Evolutionary conservation across 2,888 invertebrate genomes (phyloP).

Genomic region (Ischnura elegans): DNA sequence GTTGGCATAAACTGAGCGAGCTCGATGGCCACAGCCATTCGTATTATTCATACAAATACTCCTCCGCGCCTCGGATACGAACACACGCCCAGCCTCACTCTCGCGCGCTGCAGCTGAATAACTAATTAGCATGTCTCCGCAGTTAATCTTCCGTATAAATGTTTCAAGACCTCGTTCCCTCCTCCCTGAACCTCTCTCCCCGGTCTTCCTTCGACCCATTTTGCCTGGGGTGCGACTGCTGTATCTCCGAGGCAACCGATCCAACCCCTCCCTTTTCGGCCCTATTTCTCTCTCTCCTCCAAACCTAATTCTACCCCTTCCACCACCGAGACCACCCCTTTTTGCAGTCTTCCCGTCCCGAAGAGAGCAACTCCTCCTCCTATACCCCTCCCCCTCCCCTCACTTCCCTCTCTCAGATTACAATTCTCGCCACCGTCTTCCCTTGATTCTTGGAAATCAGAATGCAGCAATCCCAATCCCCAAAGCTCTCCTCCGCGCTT

Average conservation of each 20-base stretch:
- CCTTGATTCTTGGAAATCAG: constrained; percentile 48
- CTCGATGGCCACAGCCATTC: neutral
- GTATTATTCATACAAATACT: constrained; percentile 17
- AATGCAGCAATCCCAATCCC: constrained; percentile 58
- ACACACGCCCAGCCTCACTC: neutral
- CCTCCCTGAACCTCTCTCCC: neutral
- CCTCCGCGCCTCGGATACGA: neutral
- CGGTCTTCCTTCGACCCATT: neutral
- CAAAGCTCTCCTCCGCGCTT: constrained; percentile 14
- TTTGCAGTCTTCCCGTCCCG: no score
- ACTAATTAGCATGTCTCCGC: constrained; percentile 7
- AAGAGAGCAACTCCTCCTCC: neutral
- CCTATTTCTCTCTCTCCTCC: neutral
- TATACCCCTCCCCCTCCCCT: neutral
- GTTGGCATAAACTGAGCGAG: neutral
- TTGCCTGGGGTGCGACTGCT: neutral
- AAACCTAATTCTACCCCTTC: neutral
- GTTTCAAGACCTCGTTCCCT: neutral
- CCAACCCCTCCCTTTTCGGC: neutral
- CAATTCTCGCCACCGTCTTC: constrained; percentile 32
- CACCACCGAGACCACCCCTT: neutral
- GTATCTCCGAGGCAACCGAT: constrained; percentile 25
- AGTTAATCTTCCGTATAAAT: constrained; percentile 37
- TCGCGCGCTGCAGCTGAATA: neutral
- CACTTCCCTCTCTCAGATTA: constrained; percentile 18